phyloP scores from a whole-genome alignment of 2,888 invertebrate genomes.

The Drosophila neotestacea region DNA sequence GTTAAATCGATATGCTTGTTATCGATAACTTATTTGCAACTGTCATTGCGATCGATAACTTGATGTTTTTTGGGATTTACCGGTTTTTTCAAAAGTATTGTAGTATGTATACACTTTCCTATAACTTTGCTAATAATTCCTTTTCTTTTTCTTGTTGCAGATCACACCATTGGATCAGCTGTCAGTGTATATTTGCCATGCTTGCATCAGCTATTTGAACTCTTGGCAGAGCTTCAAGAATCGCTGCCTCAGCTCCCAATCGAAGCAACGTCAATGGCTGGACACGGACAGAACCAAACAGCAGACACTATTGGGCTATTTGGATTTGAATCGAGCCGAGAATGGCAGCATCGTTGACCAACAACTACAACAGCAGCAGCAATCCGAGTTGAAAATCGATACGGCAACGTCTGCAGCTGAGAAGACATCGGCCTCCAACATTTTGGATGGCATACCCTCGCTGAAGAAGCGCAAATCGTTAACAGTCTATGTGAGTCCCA shows the following conservation, averaged over 20 bases:
- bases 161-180: slow-evolving; percentile 83
- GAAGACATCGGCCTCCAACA: slow-evolving; percentile 61
- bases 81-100: no score
- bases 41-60: no score
- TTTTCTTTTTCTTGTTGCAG: slow-evolving; percentile 65
- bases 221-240: slow-evolving; percentile 86
- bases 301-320: slow-evolving; percentile 57
- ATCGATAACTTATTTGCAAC: no score
- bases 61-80: no score
- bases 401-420: slow-evolving; percentile 45
- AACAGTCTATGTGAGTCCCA: slow-evolving; percentile 84
- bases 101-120: background rate
- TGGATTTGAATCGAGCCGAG: slow-evolving; percentile 69
- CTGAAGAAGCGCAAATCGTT: slow-evolving; percentile 84
- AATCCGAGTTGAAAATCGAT: slow-evolving; percentile 48
- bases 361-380: slow-evolving; percentile 37
- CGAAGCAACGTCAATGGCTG: slow-evolving; percentile 84
- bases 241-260: slow-evolving; percentile 84
- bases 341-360: slow-evolving; percentile 52
- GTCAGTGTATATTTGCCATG: slow-evolving; percentile 84
- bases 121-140: background rate
- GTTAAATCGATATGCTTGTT: no score
- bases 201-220: slow-evolving; percentile 85
- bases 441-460: slow-evolving; percentile 84
- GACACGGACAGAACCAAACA: slow-evolving; percentile 71